Conservation (phyloP, 2,888 invertebrate genomes). For the Folsomia manolachei region DNA sequence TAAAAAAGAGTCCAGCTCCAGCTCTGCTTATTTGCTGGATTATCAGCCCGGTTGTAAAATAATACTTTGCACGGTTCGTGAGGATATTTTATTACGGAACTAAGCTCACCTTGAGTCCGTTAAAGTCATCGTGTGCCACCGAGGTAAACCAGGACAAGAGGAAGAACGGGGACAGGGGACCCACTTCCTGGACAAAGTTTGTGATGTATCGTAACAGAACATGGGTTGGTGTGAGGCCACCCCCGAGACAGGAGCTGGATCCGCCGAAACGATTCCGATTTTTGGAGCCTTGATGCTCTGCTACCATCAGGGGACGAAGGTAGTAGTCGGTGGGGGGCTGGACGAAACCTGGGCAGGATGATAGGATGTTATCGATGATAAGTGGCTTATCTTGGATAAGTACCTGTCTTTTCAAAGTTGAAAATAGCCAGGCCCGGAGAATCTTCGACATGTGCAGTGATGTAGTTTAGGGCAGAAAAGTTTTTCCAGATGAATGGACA, state of each 20-base stretch:
- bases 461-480: constrained; percentile 68
- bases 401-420: constrained; percentile 64
- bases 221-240: constrained; percentile 35
- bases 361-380: not conserved
- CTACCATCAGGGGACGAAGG: constrained; percentile 68
- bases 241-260: constrained; percentile 35
- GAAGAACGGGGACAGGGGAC: constrained; percentile 41
- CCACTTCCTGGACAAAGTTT: constrained; percentile 33
- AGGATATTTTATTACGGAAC: too few species aligned
- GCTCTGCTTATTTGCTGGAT: too few species aligned
- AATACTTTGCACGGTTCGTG: too few species aligned
- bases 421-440: constrained; percentile 70
- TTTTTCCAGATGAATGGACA: constrained; percentile 75
- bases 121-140: constrained; percentile 51
- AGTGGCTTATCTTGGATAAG: not conserved
- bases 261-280: constrained; percentile 22
- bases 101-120: constrained; percentile 44
- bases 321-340: constrained; percentile 78
- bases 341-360: constrained; percentile 60
- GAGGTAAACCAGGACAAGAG: constrained; percentile 48
- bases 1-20: too few species aligned
- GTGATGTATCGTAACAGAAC: constrained; percentile 41
- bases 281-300: constrained; percentile 54
- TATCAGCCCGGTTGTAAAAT: too few species aligned
- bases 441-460: constrained; percentile 79